Evolutionary conservation across 2,888 invertebrate species (phyloP), one percentile per base, ranked within the genome.

Genomic region (Heterodera filipjevi): DNA sequence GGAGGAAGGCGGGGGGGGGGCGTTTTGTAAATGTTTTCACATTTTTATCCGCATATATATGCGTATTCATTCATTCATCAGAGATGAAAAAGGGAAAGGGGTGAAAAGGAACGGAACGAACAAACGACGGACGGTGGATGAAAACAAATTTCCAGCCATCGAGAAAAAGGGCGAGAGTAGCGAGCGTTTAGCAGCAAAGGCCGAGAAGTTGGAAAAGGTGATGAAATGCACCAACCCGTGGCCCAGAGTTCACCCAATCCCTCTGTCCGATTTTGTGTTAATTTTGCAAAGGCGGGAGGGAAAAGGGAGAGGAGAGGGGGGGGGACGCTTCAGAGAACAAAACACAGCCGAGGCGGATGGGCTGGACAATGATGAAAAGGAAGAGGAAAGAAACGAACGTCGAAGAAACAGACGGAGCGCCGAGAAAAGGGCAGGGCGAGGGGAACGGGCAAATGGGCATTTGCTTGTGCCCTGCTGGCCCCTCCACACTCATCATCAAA

Each of bases 51-150:
- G 46, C n/a, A 32, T 10, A 71, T 44, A 71, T 30, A 71, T 32
- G 46, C 30, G 27, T 12, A n/a, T 30, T 12, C 19, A 71, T 71
- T 71, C 19, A 71, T 49, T 49, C 49, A 71, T 71, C 27, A 71
- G 49, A 71, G 30, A 71, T 39, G 53, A 19, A 71, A 71, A 35
- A 39, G 19, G 19, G 16, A 33, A 71, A 35, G 30, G 32, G 30
- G 19, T 22, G 22, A 19, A 68, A 59, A n/a, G 8, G 59, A 49
- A 49, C 16, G 22, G 53, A 71, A 71, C 59, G 59, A 59, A 59
- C 59, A n/a, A 59, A 49, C 49, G 8, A 49, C 59, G n/a, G 27
- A n/a, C 59, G 59, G 22, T 59, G 59, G 59, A 59, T 59, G 59
- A 59, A 59, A 59, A 59, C 59, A 59, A 59, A 59, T 10, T 59